Evolutionary conservation across 2,888 invertebrate species (phyloP).

Genomic region (Drosophila meridiana): DNA sequence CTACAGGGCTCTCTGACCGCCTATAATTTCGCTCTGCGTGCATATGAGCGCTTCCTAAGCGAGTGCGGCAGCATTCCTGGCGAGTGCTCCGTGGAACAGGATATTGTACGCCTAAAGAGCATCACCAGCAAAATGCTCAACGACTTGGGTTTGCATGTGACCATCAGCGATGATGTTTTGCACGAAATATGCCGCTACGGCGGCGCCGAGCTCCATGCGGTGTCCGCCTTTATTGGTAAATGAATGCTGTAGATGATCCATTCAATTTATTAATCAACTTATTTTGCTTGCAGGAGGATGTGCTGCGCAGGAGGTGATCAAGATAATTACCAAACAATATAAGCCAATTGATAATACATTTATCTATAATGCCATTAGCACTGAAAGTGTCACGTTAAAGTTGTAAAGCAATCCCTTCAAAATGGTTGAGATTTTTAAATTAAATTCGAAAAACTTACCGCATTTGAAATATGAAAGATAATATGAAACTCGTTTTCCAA

Average conservation of each 20-base stretch:
- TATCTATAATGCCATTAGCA: constrained; percentile 97
- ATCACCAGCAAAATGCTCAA: constrained; percentile 90
- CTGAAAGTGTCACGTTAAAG: constrained; percentile 92
- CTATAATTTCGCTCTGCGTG: constrained; percentile 95
- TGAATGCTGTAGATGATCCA: not conserved
- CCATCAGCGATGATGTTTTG: constrained; percentile 95
- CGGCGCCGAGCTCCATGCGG: constrained; percentile 96
- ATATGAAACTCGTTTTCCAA: not conserved
- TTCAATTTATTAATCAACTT: not conserved
- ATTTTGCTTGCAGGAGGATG: constrained; percentile 89
- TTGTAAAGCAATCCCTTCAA: constrained; percentile 86
- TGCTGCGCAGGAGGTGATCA: constrained; percentile 98
- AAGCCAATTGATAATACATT: constrained; percentile 98
- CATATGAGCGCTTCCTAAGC: constrained; percentile 94
- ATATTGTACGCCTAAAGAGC: constrained; percentile 94
- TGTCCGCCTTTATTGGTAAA: constrained; percentile 94
- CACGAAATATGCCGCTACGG: constrained; percentile 98
- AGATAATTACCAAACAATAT: constrained; percentile 97
- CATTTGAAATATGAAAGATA: not conserved
- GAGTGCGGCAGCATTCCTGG: constrained; percentile 97
- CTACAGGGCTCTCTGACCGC: constrained; percentile 94
- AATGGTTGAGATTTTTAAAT: constrained; percentile 10
- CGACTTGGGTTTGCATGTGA: constrained; percentile 93
- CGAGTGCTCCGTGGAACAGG: constrained; percentile 94
- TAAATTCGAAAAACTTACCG: constrained; percentile 7